Base-by-base conservation (phyloP, 2,888 invertebrate species). In the Hypena proboscidalis region DNA sequence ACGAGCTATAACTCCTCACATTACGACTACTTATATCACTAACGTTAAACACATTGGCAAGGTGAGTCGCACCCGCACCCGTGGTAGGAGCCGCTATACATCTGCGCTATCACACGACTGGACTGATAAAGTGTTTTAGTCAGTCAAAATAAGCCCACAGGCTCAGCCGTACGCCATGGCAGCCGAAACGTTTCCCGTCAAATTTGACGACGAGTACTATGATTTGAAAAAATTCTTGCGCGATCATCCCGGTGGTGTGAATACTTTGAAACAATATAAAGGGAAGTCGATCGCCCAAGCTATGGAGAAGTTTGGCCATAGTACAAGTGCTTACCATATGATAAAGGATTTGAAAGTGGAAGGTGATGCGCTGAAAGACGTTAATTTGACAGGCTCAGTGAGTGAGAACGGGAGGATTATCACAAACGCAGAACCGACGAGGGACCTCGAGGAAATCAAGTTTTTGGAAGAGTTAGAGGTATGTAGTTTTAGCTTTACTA, bases 211-310 rank as follows among this genome's bases (percentile, higher is more conserved):
- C 4, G 83, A 92, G 21, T 79, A 78, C 32, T 95, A 95, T 79
- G 93, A 96, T 70, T 85, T 96, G 37, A 83, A 92, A 30, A 77
- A 86, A 20, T 95, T 96, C 68, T 63, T 95, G 34, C 91, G 91
- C 35, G 94, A 95, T 62, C 96, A 96, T 77, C 96, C 96, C 0
- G 96, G 96, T 0, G 96, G 96, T 0, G 75, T 92, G 0, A 94
- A 93, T 62, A 94, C 94, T 1, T 77, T 96, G 0, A 83, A 90
- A 56, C 78, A 79, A n/a, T 94, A 88, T 58, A 82, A 88, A 64
- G 92, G 92, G 2, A 92, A 88, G 64, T 92, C 92, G 35, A 79
- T 95, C 19, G 75, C 86, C 10, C 76, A 85, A 9, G 92, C 91
- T 7, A 92, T 95, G 91, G 62, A 74, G 29, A 82, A 90, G 10